phyloP scores from a whole-genome alignment of 2,797 vertebrate species.

The Eurystomus glaucurus region DNA sequence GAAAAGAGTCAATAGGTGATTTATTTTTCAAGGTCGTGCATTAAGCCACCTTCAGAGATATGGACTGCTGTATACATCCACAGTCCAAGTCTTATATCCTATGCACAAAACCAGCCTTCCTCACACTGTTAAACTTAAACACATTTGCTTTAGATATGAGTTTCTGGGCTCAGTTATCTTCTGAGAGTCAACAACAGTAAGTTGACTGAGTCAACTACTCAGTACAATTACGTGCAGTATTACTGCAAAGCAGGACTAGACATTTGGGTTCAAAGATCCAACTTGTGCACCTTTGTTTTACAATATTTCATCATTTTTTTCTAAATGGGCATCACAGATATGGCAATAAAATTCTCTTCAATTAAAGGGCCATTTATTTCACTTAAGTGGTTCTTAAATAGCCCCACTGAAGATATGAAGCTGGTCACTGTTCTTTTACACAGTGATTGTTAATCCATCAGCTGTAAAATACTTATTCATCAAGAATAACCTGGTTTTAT shows the following conservation, averaged over 20 bases:
- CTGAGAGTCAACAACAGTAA: not conserved
- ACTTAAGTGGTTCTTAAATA: not conserved
- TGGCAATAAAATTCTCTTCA: not conserved
- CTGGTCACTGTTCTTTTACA: not conserved
- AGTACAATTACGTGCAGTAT: fast-evolving
- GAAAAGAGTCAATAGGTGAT: no score
- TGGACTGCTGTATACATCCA: no score
- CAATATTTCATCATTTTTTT: not conserved
- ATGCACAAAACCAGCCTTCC: not conserved
- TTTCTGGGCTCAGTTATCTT: not conserved
- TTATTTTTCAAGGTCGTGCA: no score
- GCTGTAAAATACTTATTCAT: not conserved
- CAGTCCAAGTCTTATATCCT: not conserved
- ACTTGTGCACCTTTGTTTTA: not conserved
- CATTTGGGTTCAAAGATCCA: no score
- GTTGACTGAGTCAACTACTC: not conserved
- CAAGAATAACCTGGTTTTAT: not conserved
- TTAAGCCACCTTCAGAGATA: no score
- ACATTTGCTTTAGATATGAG: not conserved
- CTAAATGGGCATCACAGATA: not conserved
- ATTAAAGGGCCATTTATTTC: not conserved
- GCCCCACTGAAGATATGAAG: not conserved
- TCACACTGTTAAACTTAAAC: not conserved
- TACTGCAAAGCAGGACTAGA: not conserved
- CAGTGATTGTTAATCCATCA: not conserved